Evolutionary conservation across 2,113 vertebrate genomes (phyloP), one percentile per base, ranked within the genome.

Genomic region (Cygnus buccinator): DNA sequence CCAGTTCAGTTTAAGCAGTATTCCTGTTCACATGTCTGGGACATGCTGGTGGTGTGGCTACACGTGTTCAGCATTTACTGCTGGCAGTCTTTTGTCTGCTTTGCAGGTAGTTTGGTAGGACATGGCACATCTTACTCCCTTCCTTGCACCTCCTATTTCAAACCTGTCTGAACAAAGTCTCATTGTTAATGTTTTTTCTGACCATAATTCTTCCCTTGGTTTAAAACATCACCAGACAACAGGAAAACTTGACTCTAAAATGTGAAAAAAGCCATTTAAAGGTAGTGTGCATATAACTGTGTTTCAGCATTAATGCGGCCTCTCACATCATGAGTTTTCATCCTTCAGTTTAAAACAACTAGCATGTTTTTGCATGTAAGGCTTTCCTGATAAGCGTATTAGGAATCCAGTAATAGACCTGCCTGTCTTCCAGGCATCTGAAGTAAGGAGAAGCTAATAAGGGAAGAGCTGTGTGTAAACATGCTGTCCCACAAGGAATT

Each of bases 11-110:
- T 80, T 52, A 84, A 37, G 50, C 33, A 75, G 4, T 66, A 6
- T 11, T 58, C 13, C 25, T 78, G 29, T 57, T 86, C 10, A 20
- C 4, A 10, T 68, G 9, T 58, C 17, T 71, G 44, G 39, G 29
- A 11, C 2, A 2, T n/a, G 33, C 9, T 46, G 61, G 29, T 2
- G 18, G 21, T 0, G 0, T 52, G 12, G 41, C 43, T 77, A 9
- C 6, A 0, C 4, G 13, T 28, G 26, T 79, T 85, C 72, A 76
- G 59, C 63, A 25, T n/a, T 13, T 1, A 28, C 48, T 91, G 39
- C 21, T 39, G 33, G 13, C 39, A 35, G 25, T 66, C 57, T 80
- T 6, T 65, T 63, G 4, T 58, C 35, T 83, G 33, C 43, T 90
- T 92, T 73, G 57, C 10, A 43, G 25, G n/a, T 29, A n/a, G 12